Evolutionary conservation across 2,888 invertebrate genomes (phyloP), one percentile per base, ranked within the genome.

Genomic region (Empis livida): DNA sequence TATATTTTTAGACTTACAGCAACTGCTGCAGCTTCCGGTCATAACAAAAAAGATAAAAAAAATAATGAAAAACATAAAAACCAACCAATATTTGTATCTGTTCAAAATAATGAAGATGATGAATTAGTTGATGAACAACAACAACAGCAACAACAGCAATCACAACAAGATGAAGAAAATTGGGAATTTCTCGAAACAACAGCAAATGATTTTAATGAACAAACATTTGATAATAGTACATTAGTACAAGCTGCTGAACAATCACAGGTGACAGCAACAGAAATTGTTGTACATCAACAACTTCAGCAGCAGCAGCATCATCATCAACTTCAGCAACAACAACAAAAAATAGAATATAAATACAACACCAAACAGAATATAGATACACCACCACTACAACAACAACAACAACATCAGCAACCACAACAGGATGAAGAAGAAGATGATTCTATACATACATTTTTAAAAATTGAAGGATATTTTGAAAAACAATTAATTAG

Each of bases 361-460:
- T n/a, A n/a, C n/a, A n/a, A n/a, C n/a, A n/a, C n/a, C n/a, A n/a
- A n/a, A n/a, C n/a, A n/a, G n/a, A n/a, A n/a, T n/a, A n/a, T n/a
- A n/a, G n/a, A n/a, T n/a, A 0, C 3, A 44, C 0, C 3, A 44
- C 1, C 48, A 46, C 43, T 13, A 42, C 2, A 47, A 50, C 17
- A 17, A 43, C 15, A 44, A 54, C 54, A 52, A 11, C 32, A 32
- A 15, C 10, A 49, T 14, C 35, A 49, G 30, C n/a, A 46, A 16
- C 30, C 40, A 31, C 14, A 39, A 45, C 39, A 27, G 13, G 61
- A 62, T 13, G 64, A 64, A 39, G 64, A 64, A 44, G 65, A 66
- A 43, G 66, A 66, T 16, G 66, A 65, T 56, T 63, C 64, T 10
- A 62, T 66, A 45, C 65, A 65, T 48, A 65, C 63, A 9, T 66